Evolutionary conservation across 2,797 vertebrate species (phyloP).

Genomic region (Falco concolor): DNA sequence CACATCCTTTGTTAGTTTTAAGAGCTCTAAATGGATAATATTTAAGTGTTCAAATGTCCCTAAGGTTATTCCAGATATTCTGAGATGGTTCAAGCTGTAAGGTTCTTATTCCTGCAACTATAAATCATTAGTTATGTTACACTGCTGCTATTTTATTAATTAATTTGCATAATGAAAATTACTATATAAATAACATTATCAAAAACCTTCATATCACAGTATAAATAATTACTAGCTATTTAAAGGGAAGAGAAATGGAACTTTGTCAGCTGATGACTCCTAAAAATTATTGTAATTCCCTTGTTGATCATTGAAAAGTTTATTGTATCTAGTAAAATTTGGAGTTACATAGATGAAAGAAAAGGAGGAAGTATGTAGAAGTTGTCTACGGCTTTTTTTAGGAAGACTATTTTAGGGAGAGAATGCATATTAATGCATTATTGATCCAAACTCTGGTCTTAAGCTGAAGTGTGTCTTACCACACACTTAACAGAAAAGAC

Average conservation of each 20-base stretch:
- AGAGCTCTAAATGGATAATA: background rate
- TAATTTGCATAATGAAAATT: slow-evolving; percentile 67
- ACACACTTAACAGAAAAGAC: background rate
- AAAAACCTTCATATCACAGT: slow-evolving; percentile 44
- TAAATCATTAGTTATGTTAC: slow-evolving; percentile 45
- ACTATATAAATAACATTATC: slow-evolving; percentile 63
- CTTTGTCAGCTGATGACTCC: slow-evolving; percentile 6
- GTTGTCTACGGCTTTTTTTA: background rate
- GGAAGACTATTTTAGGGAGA: background rate
- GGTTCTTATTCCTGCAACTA: slow-evolving; percentile 46
- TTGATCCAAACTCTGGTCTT: background rate
- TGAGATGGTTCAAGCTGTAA: slow-evolving; percentile 31
- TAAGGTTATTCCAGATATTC: slow-evolving; percentile 41
- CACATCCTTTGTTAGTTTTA: slow-evolving; percentile 12
- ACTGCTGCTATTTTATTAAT: slow-evolving; percentile 47
- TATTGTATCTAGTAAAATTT: slow-evolving; percentile 3
- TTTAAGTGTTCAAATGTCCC: slow-evolving; percentile 16
- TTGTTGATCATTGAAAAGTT: slow-evolving; percentile 2
- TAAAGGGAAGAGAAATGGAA: slow-evolving; percentile 39
- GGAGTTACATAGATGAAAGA: slow-evolving; percentile 3
- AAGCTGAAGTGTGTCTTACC: background rate
- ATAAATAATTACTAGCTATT: slow-evolving; percentile 60
- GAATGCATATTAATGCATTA: background rate
- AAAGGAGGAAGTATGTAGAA: background rate
- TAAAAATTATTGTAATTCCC: slow-evolving; percentile 51